phyloP scores from a whole-genome alignment of 2,797 vertebrate species.

The Loriculus beryllinus region DNA sequence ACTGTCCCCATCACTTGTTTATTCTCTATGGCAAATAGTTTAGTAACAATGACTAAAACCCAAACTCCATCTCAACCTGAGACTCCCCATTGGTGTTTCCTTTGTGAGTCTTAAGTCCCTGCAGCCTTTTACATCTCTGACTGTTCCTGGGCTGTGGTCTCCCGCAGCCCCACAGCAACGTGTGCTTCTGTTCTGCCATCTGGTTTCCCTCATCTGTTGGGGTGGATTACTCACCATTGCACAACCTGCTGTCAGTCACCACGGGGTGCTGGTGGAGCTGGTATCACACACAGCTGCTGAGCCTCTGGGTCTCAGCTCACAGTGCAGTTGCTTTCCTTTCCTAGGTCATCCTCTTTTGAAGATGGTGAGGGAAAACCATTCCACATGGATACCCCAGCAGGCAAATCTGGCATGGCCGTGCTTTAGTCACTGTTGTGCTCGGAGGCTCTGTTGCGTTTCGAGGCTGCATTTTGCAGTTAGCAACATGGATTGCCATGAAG shows the following conservation, averaged over 20 bases:
- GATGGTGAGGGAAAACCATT: not conserved
- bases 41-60: not conserved
- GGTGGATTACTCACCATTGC: not conserved
- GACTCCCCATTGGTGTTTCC: not conserved
- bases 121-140: not conserved
- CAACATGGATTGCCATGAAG: not conserved
- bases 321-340: not conserved
- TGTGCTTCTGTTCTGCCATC: not conserved
- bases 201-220: not conserved
- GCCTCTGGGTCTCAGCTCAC: accelerated
- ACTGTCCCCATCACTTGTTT: not conserved
- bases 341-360: not conserved
- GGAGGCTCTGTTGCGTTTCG: not conserved
- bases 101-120: not conserved
- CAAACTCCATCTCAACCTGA: not conserved
- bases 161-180: not conserved
- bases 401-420: not conserved
- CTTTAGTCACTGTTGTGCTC: not conserved
- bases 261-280: not conserved
- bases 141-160: not conserved
- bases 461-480: not conserved
- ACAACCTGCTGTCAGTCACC: not conserved
- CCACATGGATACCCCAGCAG: not conserved
- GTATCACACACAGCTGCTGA: not conserved
- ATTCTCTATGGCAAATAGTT: constrained; percentile 1